Evolutionary conservation across 2,797 vertebrate genomes (phyloP).

Genomic region (Girardinus metallicus): DNA sequence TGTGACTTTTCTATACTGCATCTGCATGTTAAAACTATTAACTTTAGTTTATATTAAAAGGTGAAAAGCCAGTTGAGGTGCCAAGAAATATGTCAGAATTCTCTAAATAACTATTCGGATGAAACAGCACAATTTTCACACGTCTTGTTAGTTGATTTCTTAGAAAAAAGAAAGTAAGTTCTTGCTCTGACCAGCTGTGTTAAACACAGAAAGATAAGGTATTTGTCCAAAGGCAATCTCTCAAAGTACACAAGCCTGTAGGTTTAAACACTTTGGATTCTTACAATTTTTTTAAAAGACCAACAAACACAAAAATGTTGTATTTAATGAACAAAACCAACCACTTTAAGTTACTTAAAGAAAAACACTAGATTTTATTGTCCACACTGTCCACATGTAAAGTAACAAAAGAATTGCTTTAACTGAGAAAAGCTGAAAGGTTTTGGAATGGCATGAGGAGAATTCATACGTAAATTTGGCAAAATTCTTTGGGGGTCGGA

Average conservation of each 20-base stretch:
- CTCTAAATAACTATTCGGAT: not conserved
- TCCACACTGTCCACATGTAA: not conserved
- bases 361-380: not conserved
- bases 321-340: not conserved
- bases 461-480: not conserved
- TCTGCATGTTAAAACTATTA: not conserved
- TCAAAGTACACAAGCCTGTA: not conserved
- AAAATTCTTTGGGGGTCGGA: not conserved
- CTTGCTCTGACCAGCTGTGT: not conserved
- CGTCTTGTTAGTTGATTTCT: not conserved
- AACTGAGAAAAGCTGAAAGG: not conserved
- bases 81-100: not conserved
- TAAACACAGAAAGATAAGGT: conserved; percentile 1
- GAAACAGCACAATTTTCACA: not conserved
- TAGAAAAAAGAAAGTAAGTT: not conserved
- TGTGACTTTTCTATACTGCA: not conserved
- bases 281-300: not conserved
- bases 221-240: not conserved
- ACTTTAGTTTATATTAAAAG: not conserved
- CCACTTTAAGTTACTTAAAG: not conserved
- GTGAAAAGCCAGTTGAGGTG: not conserved
- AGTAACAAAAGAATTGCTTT: not conserved
- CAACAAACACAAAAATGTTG: not conserved
- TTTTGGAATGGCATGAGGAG: not conserved
- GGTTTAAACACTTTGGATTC: not conserved